A percentile compares a stretch with the other conserved stretches of the same genome.
phyloP scores from a whole-genome alignment of 2,797 vertebrate species.

The Vireo griseus region DNA sequence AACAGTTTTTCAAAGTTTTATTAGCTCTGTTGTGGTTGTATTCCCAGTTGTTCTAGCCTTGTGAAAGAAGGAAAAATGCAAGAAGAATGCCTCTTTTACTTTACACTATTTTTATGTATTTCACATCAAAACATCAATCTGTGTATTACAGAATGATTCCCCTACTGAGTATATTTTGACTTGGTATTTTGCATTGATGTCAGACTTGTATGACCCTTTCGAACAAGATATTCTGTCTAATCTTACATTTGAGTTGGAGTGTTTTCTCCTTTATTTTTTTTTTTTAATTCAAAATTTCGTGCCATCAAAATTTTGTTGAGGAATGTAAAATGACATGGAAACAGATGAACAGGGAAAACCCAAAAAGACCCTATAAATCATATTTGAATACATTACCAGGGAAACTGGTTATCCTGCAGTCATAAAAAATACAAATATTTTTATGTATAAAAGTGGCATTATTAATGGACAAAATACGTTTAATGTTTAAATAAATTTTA shows the following conservation, averaged over 20 bases:
- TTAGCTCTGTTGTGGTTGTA: neutral
- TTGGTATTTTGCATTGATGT: neutral
- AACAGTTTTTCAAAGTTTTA: constrained; percentile 30
- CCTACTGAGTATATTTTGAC: neutral
- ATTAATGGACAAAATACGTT: neutral
- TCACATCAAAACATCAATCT: neutral
- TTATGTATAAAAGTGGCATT: neutral
- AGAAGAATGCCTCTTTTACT: neutral
- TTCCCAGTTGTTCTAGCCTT: constrained; percentile 18
- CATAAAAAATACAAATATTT: neutral
- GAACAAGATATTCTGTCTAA: neutral
- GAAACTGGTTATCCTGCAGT: neutral
- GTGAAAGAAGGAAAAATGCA: neutral
- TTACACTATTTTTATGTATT: neutral
- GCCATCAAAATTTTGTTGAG: neutral
- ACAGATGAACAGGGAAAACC: neutral
- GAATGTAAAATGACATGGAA: neutral
- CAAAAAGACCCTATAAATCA: neutral
- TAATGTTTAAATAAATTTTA: neutral
- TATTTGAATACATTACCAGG: constrained; percentile 38
- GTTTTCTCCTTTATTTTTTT: neutral
- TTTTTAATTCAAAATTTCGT: neutral
- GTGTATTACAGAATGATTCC: neutral
- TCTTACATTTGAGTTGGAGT: neutral
- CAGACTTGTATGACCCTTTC: neutral